Evolutionary conservation across 2,888 invertebrate genomes (phyloP).

Genomic region (Leptogaster cylindrica): DNA sequence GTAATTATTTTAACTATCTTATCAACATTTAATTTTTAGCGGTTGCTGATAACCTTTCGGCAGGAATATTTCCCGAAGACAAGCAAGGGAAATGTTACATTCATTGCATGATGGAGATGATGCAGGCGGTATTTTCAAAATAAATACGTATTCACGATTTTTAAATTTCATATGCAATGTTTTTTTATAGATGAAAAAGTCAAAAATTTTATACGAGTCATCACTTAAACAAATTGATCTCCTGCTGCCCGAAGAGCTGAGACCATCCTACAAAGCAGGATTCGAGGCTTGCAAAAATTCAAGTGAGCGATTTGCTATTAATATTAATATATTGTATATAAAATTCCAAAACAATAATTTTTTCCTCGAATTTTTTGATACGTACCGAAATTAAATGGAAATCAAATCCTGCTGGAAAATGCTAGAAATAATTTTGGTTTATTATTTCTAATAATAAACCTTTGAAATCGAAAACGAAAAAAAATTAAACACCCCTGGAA

Average conservation of each 20-base stretch:
- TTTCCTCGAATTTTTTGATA: too few species aligned
- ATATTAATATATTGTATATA: too few species aligned
- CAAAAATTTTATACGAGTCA: conserved; percentile 45
- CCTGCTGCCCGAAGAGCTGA: conserved; percentile 41
- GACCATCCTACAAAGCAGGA: conserved; percentile 26
- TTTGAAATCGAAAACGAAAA: too few species aligned
- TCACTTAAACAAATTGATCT: conserved; percentile 46
- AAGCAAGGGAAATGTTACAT: conserved; percentile 59
- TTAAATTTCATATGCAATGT: not conserved
- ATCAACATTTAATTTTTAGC: conserved; percentile 35
- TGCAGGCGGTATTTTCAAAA: conserved; percentile 60
- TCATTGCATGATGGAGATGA: conserved; percentile 58
- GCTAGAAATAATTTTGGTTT: too few species aligned
- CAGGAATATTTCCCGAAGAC: conserved; percentile 43
- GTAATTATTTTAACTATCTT: not conserved
- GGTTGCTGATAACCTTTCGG: conserved; percentile 33
- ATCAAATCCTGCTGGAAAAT: too few species aligned
- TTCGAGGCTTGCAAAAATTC: conserved; percentile 32
- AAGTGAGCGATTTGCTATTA: too few species aligned
- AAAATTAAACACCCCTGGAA: too few species aligned
- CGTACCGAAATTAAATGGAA: too few species aligned
- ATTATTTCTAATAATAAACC: too few species aligned
- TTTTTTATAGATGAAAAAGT: conserved; percentile 43
- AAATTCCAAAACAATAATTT: too few species aligned
- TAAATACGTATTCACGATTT: not conserved